Conservation (phyloP, 2,797 vertebrate species). For the Macroramphosus scolopax region DNA sequence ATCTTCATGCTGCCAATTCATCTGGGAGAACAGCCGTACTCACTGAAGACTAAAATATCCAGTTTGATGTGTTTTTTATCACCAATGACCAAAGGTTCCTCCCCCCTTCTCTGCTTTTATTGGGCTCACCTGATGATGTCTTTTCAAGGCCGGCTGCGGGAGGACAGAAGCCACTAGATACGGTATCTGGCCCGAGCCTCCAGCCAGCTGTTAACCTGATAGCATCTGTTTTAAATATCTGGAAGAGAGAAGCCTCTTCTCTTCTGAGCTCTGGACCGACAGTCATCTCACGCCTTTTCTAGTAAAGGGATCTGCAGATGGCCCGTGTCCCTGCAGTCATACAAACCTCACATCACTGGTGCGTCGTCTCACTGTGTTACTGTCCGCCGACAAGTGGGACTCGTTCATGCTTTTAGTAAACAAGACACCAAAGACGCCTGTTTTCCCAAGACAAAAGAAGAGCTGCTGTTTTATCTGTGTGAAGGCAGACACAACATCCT, state of each 20-base stretch:
- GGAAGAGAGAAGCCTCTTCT: slow-evolving; percentile 51
- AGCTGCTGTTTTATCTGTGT: slow-evolving; percentile 29
- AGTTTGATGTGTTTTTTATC: background rate
- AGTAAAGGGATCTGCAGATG: slow-evolving; percentile 68
- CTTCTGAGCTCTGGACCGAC: slow-evolving; percentile 59
- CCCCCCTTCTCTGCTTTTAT: slow-evolving; percentile 11
- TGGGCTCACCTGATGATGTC: slow-evolving; percentile 57
- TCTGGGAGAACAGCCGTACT: no score
- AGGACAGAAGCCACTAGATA: slow-evolving; percentile 62
- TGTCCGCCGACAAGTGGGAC: slow-evolving; percentile 31
- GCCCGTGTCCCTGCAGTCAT: slow-evolving; percentile 56
- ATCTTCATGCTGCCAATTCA: no score
- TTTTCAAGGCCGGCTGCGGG: slow-evolving; percentile 60
- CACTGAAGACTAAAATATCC: no score
- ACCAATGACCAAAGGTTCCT: background rate
- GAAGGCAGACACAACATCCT: slow-evolving; percentile 73
- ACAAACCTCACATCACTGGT: slow-evolving; percentile 57
- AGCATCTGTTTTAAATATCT: slow-evolving; percentile 78
- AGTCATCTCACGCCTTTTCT: slow-evolving; percentile 66
- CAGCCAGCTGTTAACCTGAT: slow-evolving; percentile 74
- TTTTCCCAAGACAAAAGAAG: slow-evolving; percentile 24
- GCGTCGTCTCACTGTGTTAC: slow-evolving; percentile 41
- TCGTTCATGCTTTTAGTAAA: slow-evolving; percentile 45
- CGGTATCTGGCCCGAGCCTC: slow-evolving; percentile 62
- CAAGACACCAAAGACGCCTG: slow-evolving; percentile 22